Evolutionary conservation across 2,113 vertebrate species (phyloP), one percentile per base, ranked within the genome.

Genomic region (Paedocypris sp.): DNA sequence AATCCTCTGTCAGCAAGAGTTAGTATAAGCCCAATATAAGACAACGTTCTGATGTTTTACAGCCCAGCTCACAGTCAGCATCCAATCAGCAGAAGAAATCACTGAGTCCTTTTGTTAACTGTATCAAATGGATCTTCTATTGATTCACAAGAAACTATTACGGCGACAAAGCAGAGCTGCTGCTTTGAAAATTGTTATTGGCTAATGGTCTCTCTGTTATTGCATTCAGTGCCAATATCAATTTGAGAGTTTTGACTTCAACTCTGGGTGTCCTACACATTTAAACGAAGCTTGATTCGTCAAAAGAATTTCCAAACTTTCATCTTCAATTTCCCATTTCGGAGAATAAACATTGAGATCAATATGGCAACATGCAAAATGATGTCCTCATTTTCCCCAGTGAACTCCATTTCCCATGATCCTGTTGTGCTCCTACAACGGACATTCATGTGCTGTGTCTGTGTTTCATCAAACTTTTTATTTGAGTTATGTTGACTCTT

Each of bases 111-210:
- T 62, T 16, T 42, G 19, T 25, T 33, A 49, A 47, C 35, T 35
- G 9, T 4, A 48, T 16, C n/a, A 2, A 18, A 49, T 12, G 3
- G 42, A 33, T 6, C n/a, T 57, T 54, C 15, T 48, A 49, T 32
- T 7, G 29, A 54, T 23, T 46, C 49, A 56, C 32, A 18, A 31
- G 11, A 67, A 31, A 23, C 53, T 23, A 56, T 56, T 62, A 56
- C 15, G 56, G 32, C 2, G 9, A 48, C 20, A 47, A 38, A 36
- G 32, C 10, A 33, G 51, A 28, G 15, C 18, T 19, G 41, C 6
- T 29, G 41, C 60, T 10, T 29, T 47, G 50, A 28, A 25, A 54
- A 38, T 12, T 39, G 16, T 47, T 48, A 46, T 29, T 46, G 50
- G 41, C 38, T 45, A 45, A 53, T 53, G 32, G 41, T 45, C 29